Base-by-base conservation (phyloP, 1,140 invertebrate species). In the Charaxes varanes region DNA sequence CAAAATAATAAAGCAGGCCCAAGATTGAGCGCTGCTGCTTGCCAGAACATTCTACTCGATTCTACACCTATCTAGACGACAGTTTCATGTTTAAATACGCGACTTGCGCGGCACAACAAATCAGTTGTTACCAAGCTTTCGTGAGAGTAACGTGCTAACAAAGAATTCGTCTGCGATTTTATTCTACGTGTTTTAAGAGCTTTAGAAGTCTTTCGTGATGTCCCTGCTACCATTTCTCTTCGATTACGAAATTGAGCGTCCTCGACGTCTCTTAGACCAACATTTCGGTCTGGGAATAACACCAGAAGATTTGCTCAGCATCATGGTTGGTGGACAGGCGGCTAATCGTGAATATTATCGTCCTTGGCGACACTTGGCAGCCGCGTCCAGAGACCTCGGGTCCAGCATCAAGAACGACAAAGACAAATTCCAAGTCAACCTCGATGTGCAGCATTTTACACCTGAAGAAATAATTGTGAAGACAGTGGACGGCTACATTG, bases 401-500 rank as follows among this genome's bases (percentile, higher is more conserved):
- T 78, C 76, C 24, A 78, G 57, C 46, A 78, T 80, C 30, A 74
- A 73, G 44, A 44, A 54, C 7, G 87, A 78, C 38, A 55, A 58
- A 18, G 73, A 78, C 17, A 73, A 76, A 37, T 90, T 87, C 40
- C 81, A 89, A 65, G 81, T 90, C 0, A 87, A 86, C 26, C 78
- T 92, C 43, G 91, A 94, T 53, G 89, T 94, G 1, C 87, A 90
- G 30, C 90, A 93, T 53, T 94, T 92, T 61, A 85, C 87, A 22
- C 92, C 92, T 0, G 90, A 93, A 55, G 92, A 94, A 63, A 87
- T 94, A 21, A 87, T 83, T 7, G 91, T 94, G 1, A 94, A 92
- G 61, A 90, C 90, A 0, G 86, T 89, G 0, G 90, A 92, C 51
- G 88, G 90, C 34, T 86, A 76, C 26, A 83, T 93, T 1, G 86